phyloP scores from a whole-genome alignment of 2,888 invertebrate genomes.

The Alloplasta piceator region DNA sequence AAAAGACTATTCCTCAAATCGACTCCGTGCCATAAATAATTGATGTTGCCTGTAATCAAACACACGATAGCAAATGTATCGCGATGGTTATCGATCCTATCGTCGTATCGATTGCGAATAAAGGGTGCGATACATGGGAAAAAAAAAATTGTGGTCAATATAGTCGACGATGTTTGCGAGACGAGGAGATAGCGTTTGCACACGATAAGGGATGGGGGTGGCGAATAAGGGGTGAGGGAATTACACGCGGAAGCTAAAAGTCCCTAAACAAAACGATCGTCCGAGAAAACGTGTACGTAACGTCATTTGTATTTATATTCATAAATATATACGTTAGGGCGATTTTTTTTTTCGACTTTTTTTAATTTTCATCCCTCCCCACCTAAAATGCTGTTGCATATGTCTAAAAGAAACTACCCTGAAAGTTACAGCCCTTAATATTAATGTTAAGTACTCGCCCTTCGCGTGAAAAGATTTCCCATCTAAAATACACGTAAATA shows the following conservation, averaged over 20 bases:
- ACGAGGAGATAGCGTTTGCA: background rate
- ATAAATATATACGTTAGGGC: too few relatives aligned
- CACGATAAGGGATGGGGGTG: too few relatives aligned
- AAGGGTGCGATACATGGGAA: background rate
- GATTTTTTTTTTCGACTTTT: too few relatives aligned
- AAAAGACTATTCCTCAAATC: conserved; percentile 13
- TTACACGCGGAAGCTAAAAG: conserved; percentile 48
- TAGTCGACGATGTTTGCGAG: conserved; percentile 20
- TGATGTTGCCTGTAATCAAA: conserved; percentile 4
- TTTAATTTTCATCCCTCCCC: too few relatives aligned
- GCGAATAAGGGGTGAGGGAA: background rate
- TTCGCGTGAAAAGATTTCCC: too few relatives aligned
- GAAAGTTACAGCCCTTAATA: too few relatives aligned
- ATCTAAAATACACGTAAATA: too few relatives aligned
- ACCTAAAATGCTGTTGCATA: too few relatives aligned
- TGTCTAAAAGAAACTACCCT: too few relatives aligned
- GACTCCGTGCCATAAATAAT: background rate
- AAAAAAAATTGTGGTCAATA: conserved; percentile 46
- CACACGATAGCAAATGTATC: background rate
- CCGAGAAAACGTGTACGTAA: conserved; percentile 22
- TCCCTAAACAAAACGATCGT: conserved; percentile 27
- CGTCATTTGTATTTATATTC: conserved; percentile 3
- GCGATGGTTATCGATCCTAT: conserved; percentile 3
- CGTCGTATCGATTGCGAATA: conserved; percentile 28
- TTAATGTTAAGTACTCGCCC: too few relatives aligned